Evolutionary conservation across 1,140 invertebrate genomes (phyloP).

Genomic region (Sarcophaga peregrina): DNA sequence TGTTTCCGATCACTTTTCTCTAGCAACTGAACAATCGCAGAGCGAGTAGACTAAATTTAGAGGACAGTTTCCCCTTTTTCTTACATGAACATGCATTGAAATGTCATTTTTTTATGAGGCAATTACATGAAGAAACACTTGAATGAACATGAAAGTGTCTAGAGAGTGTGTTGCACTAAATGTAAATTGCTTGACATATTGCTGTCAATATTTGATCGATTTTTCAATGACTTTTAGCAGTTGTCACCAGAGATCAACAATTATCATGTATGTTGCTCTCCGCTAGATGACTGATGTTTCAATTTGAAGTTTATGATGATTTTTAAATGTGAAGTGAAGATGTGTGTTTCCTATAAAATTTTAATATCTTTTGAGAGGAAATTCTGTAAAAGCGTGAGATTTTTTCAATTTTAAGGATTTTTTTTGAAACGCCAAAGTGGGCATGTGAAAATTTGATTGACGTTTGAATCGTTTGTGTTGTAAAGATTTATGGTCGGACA

Average conservation of each 20-base stretch:
- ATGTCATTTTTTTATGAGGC: conserved; percentile 33
- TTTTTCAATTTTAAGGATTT: neutral
- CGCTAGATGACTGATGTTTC: neutral
- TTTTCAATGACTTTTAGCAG: conserved; percentile 32
- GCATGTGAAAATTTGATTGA: neutral
- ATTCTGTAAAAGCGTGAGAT: conserved; percentile 15
- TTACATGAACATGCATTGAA: neutral
- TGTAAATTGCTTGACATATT: conserved; percentile 39
- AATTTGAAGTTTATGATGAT: neutral
- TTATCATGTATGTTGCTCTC: neutral
- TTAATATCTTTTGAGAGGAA: neutral
- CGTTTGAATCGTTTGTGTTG: neutral
- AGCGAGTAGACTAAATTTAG: conserved; percentile 19
- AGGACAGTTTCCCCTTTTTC: neutral
- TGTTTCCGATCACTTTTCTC: neutral
- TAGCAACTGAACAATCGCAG: neutral
- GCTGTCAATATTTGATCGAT: conserved; percentile 38
- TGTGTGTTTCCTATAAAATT: neutral
- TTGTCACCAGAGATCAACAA: conserved; percentile 18
- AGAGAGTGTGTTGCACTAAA: neutral
- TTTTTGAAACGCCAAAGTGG: neutral
- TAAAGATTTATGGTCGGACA: conserved; percentile 16
- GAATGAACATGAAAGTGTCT: neutral
- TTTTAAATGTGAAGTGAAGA: neutral
- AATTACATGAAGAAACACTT: conserved; percentile 28